Base-by-base conservation (phyloP, 2,888 invertebrate genomes). In the Allacma fusca region DNA sequence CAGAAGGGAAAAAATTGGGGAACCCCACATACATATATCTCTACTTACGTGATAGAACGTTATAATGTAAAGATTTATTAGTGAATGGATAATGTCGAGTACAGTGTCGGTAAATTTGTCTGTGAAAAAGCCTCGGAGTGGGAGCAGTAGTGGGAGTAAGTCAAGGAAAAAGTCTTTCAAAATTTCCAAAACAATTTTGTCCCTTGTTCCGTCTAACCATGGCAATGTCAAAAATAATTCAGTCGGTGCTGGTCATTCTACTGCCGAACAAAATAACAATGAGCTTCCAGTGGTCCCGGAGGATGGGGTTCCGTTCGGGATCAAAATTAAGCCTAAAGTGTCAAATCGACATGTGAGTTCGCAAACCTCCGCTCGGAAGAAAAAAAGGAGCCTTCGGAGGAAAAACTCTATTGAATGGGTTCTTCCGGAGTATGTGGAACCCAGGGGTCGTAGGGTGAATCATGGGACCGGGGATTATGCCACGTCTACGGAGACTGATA, bases 71-170 rank as follows among this genome's bases (percentile, higher is more conserved):
- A 34, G 5, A 34, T 9, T 7, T 34, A 34, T 34, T 34, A 34
- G 34, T 4, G 34, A 34, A 7, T 34, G 4, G 9, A 57, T 9
- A 69, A 76, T 76, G 76, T 59, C 76, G 13, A 76, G 76, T 28
- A n/a, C 34, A n/a, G 59, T 76, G 13, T 76, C 76, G 1, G 70
- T 76, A 0, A 76, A 76, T 28, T 71, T 76, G 24, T 71, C 76
- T 1, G 40, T 76, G 5, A 69, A 40, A n/a, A 76, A 59, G 12
- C 76, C 71, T 16, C 57, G 71, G 1, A 62, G 62, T 19, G 34
- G 34, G 34, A 44, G 44, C 19, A 26, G 28, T 21, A 13, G 19
- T 21, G 21, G n/a, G 21, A 57, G 21, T 16, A 21, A 21, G 13
- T 16, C 57, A 57, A 67, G 26, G 26, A 44, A 71, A 72, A 73